Evolutionary conservation across 2,113 vertebrate species (phyloP).

Genomic region (Leucoraja erinaceus): DNA sequence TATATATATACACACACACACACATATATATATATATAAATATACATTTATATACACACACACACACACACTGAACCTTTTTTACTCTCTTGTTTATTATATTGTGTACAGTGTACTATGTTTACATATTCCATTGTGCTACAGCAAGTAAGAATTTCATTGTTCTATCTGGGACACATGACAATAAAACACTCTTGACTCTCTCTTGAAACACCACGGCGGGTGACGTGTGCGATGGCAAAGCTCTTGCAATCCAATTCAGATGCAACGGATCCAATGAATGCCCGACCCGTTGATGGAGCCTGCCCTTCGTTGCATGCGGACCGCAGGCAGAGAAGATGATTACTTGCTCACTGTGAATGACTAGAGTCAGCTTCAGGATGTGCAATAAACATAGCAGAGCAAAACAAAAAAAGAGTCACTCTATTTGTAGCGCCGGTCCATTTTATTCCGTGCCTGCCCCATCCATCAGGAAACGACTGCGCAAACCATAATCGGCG

Average conservation of each 20-base stretch:
- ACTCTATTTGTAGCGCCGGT: neutral
- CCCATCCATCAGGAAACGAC: neutral
- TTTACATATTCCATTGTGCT: too few relatives aligned
- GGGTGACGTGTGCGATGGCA: neutral
- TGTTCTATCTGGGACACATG: too few relatives aligned
- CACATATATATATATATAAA: too few relatives aligned
- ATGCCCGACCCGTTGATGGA: neutral
- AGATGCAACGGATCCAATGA: too few relatives aligned
- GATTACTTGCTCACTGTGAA: neutral
- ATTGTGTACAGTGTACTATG: too few relatives aligned
- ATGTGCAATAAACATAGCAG: neutral
- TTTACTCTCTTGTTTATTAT: too few relatives aligned
- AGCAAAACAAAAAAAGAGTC: neutral
- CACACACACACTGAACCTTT: too few relatives aligned
- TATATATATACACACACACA: too few relatives aligned
- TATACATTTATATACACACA: too few relatives aligned
- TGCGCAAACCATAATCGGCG: neutral
- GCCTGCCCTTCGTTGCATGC: neutral
- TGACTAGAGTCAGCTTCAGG: neutral
- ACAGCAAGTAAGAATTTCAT: too few relatives aligned
- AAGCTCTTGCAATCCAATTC: slow-evolving; percentile 1
- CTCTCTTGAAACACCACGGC: too few relatives aligned
- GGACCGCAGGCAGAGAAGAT: neutral
- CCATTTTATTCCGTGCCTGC: neutral
- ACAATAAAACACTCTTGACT: too few relatives aligned